Evolutionary conservation across 2,888 invertebrate genomes (phyloP).

Genomic region (Helicoverpa assulta): DNA sequence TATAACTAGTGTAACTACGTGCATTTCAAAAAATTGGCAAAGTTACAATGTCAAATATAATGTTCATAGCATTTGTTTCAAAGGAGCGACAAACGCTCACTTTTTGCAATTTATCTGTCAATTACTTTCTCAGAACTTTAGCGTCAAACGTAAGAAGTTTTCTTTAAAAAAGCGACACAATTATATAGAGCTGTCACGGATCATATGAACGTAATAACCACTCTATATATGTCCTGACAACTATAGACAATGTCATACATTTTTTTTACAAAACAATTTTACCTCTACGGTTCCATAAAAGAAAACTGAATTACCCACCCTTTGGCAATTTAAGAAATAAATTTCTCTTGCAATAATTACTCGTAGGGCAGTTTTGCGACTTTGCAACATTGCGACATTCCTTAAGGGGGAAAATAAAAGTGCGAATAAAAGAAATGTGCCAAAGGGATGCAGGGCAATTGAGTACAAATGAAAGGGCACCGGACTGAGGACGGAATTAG

Average conservation of each 20-base stretch:
- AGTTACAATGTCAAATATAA: no score
- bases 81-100: no score
- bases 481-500: slow-evolving; percentile 81
- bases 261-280: slow-evolving; percentile 21
- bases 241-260: slow-evolving; percentile 21
- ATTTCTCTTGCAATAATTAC: slow-evolving; percentile 79
- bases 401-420: slow-evolving; percentile 79
- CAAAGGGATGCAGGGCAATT: slow-evolving; percentile 86
- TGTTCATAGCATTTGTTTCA: no score
- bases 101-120: no score
- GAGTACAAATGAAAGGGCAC: slow-evolving; percentile 86
- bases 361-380: slow-evolving; percentile 67
- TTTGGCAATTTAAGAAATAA: slow-evolving; percentile 69
- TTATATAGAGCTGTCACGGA: background rate
- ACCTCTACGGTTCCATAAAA: slow-evolving; percentile 52
- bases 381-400: slow-evolving; percentile 69
- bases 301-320: slow-evolving; percentile 58
- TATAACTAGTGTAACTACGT: no score
- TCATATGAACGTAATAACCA: slow-evolving; percentile 2
- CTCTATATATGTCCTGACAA: slow-evolving; percentile 1
- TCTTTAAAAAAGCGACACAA: background rate
- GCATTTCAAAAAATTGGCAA: no score
- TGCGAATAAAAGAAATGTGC: slow-evolving; percentile 86
- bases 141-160: background rate
- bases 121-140: no score